These are phyloP conservation scores for Ceratosolen solmsi DNA, from an alignment of 1,140 invertebrate genomes.

Conservation along the genomic window DNA sequence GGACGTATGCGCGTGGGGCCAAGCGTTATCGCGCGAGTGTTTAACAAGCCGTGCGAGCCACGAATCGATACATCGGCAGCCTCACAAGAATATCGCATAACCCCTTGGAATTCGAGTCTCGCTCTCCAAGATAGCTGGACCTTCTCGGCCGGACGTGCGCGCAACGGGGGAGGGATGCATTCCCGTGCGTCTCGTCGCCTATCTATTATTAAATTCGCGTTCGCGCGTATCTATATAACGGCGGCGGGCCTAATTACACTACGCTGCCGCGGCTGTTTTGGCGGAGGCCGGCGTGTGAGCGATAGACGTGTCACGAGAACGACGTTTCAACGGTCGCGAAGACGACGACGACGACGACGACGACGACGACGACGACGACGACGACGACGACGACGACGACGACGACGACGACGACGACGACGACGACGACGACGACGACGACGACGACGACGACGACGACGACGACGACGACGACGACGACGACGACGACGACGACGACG, in stretches of 20 bases:
- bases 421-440: background rate
- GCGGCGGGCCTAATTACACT: slow-evolving; percentile 29
- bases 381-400: background rate
- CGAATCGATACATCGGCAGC: slow-evolving; percentile 19
- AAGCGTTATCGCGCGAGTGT: background rate
- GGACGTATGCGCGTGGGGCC: background rate
- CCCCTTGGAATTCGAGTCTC: slow-evolving; percentile 19
- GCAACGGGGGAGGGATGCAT: background rate
- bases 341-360: background rate
- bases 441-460: background rate
- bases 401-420: background rate
- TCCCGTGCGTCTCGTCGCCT: slow-evolving; percentile 23
- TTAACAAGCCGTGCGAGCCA: background rate
- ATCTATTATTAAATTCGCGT: slow-evolving; percentile 35
- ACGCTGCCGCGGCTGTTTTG: background rate
- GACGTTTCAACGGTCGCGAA: background rate
- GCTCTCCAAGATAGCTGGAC: slow-evolving; percentile 13
- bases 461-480: background rate
- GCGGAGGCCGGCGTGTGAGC: background rate
- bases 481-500: background rate
- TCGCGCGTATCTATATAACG: slow-evolving; percentile 18
- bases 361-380: background rate
- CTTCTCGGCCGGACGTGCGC: background rate
- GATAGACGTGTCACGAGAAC: slow-evolving; percentile 7
- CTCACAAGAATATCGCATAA: slow-evolving; percentile 26